A percentile compares a stretch with the other conserved stretches of the same genome.
phyloP scores from a whole-genome alignment of 1,140 invertebrate species.

The Papilio dardanus region DNA sequence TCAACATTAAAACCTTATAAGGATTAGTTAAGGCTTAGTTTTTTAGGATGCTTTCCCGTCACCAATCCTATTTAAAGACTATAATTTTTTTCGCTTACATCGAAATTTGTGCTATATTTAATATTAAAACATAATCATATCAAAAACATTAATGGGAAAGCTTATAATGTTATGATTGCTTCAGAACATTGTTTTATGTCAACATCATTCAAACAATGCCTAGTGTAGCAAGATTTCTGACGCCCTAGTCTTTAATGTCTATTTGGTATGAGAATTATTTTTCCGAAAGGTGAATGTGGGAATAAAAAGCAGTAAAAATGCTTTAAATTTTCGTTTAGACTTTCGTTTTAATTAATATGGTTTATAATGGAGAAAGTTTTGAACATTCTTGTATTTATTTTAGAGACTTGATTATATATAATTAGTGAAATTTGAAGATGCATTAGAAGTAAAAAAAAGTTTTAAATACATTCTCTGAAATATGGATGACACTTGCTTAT shows the following conservation, averaged over 20 bases:
- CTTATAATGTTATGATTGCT: background rate
- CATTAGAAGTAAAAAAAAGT: background rate
- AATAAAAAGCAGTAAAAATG: too few relatives aligned
- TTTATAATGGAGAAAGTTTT: too few relatives aligned
- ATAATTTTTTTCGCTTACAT: too few relatives aligned
- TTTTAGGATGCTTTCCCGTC: too few relatives aligned
- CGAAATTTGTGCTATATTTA: too few relatives aligned
- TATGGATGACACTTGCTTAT: too few relatives aligned
- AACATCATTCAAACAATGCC: constrained; percentile 17
- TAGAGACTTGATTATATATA: background rate
- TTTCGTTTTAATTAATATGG: too few relatives aligned
- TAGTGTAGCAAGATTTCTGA: background rate
- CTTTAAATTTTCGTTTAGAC: too few relatives aligned
- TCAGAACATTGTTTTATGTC: constrained; percentile 19
- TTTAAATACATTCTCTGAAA: background rate
- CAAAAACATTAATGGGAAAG: background rate
- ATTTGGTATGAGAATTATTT: background rate
- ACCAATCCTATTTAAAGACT: too few relatives aligned
- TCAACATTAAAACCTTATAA: too few relatives aligned
- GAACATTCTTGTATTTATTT: too few relatives aligned
- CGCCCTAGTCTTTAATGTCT: background rate
- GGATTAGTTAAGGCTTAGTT: too few relatives aligned
- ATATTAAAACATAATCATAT: background rate
- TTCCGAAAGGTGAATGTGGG: background rate
- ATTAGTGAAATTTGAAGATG: background rate